Percentiles rank a stretch among this genome's conserved stretches.
Evolutionary conservation across 2,113 vertebrate genomes (phyloP).

Genomic region (Misgurnus anguillicaudatus): DNA sequence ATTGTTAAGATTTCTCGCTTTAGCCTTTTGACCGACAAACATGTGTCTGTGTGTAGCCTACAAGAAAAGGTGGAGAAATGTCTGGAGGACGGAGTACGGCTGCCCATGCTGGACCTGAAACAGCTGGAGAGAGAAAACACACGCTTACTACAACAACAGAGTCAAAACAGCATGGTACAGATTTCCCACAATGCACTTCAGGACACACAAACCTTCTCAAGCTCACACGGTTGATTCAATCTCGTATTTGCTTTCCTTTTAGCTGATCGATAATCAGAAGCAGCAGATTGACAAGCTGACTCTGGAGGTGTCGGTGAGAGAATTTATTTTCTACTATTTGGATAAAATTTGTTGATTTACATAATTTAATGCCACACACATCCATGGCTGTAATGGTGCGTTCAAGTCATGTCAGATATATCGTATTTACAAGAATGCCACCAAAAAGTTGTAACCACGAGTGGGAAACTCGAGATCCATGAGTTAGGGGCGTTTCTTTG

Average conservation of each 20-base stretch:
- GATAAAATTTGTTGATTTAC: background rate
- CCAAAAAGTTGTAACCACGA: too few species aligned
- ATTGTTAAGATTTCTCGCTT: too few species aligned
- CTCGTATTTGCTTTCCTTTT: conserved; percentile 46
- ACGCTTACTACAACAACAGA: conserved; percentile 80
- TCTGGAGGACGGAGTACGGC: conserved; percentile 89
- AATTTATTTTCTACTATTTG: background rate
- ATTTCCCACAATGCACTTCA: background rate
- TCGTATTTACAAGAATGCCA: too few species aligned
- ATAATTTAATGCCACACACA: too few species aligned
- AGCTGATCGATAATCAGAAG: conserved; percentile 89
- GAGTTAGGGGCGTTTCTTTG: too few species aligned
- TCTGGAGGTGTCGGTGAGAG: conserved; percentile 78
- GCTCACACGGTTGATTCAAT: background rate
- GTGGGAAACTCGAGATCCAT: too few species aligned
- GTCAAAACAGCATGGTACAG: conserved; percentile 81
- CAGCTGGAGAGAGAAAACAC: conserved; percentile 88
- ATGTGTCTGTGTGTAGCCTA: conserved; percentile 72
- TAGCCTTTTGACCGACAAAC: background rate
- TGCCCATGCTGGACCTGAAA: conserved; percentile 90
- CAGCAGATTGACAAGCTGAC: conserved; percentile 83
- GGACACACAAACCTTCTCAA: background rate
- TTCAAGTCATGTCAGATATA: too few species aligned
- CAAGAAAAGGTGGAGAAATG: conserved; percentile 94
- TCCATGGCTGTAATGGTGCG: too few species aligned